Percentiles rank a stretch among this genome's conserved stretches.
These are phyloP conservation scores for Anarsia innoxiella DNA, from an alignment of 2,888 invertebrate genomes.

Conservation along the genomic window DNA sequence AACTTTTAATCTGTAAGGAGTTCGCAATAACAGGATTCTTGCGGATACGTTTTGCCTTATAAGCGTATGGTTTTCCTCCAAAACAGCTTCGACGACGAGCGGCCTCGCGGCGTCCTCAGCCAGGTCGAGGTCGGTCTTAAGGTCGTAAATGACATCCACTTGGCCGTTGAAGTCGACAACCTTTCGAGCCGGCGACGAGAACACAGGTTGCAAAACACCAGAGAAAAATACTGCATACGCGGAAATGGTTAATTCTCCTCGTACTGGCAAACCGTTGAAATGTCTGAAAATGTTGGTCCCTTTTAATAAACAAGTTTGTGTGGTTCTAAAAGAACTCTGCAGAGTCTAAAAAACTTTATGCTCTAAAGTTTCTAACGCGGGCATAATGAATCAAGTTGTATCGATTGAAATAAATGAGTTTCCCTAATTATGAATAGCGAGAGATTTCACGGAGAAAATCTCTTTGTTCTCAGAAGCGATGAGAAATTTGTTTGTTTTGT, in stretches of 20 bases:
- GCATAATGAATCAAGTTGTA: slow-evolving; percentile 31
- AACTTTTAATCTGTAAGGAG: slow-evolving; percentile 79
- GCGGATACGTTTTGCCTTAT: slow-evolving; percentile 87
- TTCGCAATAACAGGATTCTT: slow-evolving; percentile 75
- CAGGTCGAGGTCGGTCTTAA: slow-evolving; percentile 83
- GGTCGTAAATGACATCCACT: slow-evolving; percentile 83
- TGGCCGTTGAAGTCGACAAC: slow-evolving; percentile 79
- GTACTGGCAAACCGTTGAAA: slow-evolving; percentile 89
- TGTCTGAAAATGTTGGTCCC: slow-evolving; percentile 75
- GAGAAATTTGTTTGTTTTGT: slow-evolving; percentile 26
- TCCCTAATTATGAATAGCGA: slow-evolving; percentile 32
- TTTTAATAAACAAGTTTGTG: neutral
- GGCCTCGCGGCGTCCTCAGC: slow-evolving; percentile 86
- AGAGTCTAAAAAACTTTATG: neutral
- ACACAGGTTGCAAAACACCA: slow-evolving; percentile 85
- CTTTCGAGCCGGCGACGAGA: slow-evolving; percentile 82
- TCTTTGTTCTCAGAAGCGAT: slow-evolving; percentile 25
- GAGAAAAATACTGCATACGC: slow-evolving; percentile 89
- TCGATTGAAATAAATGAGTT: slow-evolving; percentile 31
- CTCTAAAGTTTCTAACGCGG: too few relatives aligned
- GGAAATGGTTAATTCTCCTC: slow-evolving; percentile 89
- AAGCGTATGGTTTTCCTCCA: slow-evolving; percentile 92
- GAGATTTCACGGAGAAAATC: slow-evolving; percentile 35
- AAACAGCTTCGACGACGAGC: slow-evolving; percentile 89
- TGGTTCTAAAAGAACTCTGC: neutral